phyloP scores from a whole-genome alignment of 2,797 vertebrate genomes.

The Remorina albescens region DNA sequence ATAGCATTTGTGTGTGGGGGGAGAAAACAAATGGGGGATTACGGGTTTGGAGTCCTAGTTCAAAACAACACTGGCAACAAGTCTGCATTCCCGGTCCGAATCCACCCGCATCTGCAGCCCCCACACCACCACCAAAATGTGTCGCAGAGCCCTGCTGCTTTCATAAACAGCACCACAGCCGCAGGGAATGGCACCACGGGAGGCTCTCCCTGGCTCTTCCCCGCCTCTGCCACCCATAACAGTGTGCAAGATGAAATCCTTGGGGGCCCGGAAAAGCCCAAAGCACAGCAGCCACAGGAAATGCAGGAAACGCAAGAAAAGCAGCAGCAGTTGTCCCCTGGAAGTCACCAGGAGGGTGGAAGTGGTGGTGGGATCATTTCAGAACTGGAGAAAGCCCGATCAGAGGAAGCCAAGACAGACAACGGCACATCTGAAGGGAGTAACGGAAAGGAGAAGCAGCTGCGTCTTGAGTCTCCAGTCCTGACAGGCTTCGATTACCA shows the following conservation, averaged over 20 bases:
- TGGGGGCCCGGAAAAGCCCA: conserved; percentile 95
- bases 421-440: conserved; percentile 89
- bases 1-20: conserved; percentile 86
- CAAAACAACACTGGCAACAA: conserved; percentile 99
- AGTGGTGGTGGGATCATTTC: conserved; percentile 89
- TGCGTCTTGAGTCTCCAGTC: conserved; percentile 96
- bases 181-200: conserved; percentile 96
- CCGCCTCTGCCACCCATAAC: conserved; percentile 94
- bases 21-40: conserved; percentile 99
- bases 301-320: conserved; percentile 97
- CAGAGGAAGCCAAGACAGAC: conserved; percentile 94
- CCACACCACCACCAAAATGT: conserved; percentile 98
- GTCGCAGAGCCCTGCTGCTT: conserved; percentile 95
- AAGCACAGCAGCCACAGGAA: conserved; percentile 95
- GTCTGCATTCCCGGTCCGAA: conserved; percentile 99
- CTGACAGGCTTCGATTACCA: conserved; percentile 97
- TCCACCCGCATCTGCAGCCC: conserved; percentile 98
- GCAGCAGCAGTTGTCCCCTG: conserved; percentile 93
- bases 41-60: conserved; percentile 99
- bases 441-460: conserved; percentile 95
- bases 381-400: conserved; percentile 93
- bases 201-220: conserved; percentile 98
- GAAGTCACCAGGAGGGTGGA: conserved; percentile 91
- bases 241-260: conserved; percentile 99
- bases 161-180: conserved; percentile 98